Evolutionary conservation across 2,888 invertebrate genomes (phyloP), one percentile per base, ranked within the genome.

Genomic region (Tenthredo livida): DNA sequence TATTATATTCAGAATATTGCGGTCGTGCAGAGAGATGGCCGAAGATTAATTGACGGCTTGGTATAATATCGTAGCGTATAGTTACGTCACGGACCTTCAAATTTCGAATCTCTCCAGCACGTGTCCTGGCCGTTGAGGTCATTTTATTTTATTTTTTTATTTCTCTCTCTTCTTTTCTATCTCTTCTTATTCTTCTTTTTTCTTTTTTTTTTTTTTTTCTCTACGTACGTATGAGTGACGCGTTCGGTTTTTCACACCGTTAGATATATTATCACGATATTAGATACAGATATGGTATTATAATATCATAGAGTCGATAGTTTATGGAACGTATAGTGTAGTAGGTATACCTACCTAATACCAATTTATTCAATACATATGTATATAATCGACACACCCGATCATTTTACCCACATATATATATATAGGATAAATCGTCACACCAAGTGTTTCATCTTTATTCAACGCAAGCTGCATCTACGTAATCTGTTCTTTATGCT

Each of bases 401-500:
- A n/a, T n/a, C 33, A 72, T 72, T 72, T n/a, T n/a, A n/a, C n/a
- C n/a, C 9, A 72, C 21, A 12, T 17, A 12, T 17, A n/a, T n/a
- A 43, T 47, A 12, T 47, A 47, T 12, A 15, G 47, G 47, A 47
- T 15, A 47, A 12, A 47, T 47, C 47, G 47, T 15, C 12, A 15
- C 47, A 47, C 10, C 10, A 43, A 10, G 40, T 10, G 2, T 43
- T 43, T 43, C 40, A 43, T 10, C 40, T 10, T 43, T 43, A 47
- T 15, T 47, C 47, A 47, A 47, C 47, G 33, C 4, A n/a, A n/a
- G n/a, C n/a, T n/a, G 15, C 1, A 29, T 29, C 82, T 33, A 61
- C 84, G 29, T 61, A 58, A 83, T 85, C 87, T 87, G 87, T 93
- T 93, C 93, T 93, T 93, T 91, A 93, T 93, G 93, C 90, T 93